These are phyloP conservation scores for Conops quadrifasciatus DNA, from an alignment of 2,888 invertebrate genomes.

Conservation along the genomic window DNA sequence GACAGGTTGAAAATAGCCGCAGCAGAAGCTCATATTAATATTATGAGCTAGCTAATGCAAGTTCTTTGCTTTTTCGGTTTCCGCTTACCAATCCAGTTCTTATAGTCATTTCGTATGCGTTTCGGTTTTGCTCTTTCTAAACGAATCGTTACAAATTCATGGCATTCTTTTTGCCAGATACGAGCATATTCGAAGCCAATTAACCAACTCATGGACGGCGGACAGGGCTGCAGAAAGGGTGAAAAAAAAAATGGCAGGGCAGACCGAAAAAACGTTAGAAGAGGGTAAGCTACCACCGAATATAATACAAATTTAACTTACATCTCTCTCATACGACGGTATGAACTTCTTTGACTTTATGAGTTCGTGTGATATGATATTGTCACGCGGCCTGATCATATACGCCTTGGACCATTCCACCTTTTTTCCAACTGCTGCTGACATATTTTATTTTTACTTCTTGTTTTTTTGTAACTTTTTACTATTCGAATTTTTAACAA, in stretches of 20 bases:
- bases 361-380: conserved; percentile 47
- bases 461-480: not conserved
- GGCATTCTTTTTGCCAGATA: conserved; percentile 48
- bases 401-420: conserved; percentile 48
- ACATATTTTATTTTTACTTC: not conserved
- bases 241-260: not conserved
- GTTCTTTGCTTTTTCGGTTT: conserved; percentile 42
- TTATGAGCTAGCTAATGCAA: no score
- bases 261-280: not conserved
- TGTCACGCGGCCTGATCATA: conserved; percentile 48
- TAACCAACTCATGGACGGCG: conserved; percentile 38
- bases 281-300: not conserved
- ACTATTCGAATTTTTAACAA: not conserved
- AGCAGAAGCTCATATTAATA: no score
- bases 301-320: conserved; percentile 38
- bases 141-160: conserved; percentile 41
- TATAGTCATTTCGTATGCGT: conserved; percentile 51
- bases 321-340: conserved; percentile 49
- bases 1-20: no score
- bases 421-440: conserved; percentile 34
- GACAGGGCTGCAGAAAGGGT: conserved; percentile 24
- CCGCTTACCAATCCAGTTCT: conserved; percentile 51
- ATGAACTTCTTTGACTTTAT: conserved; percentile 44
- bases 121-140: conserved; percentile 43
- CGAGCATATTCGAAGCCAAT: conserved; percentile 42